Evolutionary conservation across 2,113 vertebrate species (phyloP).

Genomic region (Apistogramma diplotaenia): DNA sequence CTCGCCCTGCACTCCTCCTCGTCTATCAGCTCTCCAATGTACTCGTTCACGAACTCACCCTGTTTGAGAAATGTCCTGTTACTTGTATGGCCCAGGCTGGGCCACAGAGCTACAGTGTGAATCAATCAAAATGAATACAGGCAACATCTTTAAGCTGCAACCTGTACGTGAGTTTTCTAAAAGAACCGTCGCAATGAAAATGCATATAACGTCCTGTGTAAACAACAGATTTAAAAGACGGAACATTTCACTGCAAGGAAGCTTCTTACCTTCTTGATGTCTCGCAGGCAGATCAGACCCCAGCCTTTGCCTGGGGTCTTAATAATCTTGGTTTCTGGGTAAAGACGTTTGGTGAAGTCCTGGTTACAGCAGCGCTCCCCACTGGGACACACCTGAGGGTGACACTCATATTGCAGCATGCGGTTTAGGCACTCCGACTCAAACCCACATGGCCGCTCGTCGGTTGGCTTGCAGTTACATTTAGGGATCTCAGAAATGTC

Average conservation of each 20-base stretch:
- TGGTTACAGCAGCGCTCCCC: constrained; percentile 92
- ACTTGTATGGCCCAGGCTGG: neutral
- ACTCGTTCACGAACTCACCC: constrained; percentile 98
- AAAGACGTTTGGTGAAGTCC: constrained; percentile 94
- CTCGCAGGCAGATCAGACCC: constrained; percentile 89
- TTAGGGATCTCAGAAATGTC: constrained; percentile 96
- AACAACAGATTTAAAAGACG: neutral
- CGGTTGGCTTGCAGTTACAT: constrained; percentile 94
- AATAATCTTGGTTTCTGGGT: constrained; percentile 95
- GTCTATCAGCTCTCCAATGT: constrained; percentile 94
- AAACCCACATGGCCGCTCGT: constrained; percentile 89
- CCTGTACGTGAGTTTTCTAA: no score
- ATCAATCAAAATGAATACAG: neutral
- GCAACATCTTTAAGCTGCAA: no score
- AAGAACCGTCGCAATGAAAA: neutral
- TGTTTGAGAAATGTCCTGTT: constrained; percentile 48
- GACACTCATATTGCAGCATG: constrained; percentile 98
- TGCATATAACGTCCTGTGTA: neutral
- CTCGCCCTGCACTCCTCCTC: constrained; percentile 95
- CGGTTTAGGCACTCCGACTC: constrained; percentile 97
- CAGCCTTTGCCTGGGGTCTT: constrained; percentile 94
- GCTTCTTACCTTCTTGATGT: constrained; percentile 90
- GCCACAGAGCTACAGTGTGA: fast-evolving
- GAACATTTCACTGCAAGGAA: neutral
- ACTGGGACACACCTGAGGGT: constrained; percentile 92